Conservation (phyloP, 2,888 invertebrate species). For the Ramazzottius varieornatus region DNA sequence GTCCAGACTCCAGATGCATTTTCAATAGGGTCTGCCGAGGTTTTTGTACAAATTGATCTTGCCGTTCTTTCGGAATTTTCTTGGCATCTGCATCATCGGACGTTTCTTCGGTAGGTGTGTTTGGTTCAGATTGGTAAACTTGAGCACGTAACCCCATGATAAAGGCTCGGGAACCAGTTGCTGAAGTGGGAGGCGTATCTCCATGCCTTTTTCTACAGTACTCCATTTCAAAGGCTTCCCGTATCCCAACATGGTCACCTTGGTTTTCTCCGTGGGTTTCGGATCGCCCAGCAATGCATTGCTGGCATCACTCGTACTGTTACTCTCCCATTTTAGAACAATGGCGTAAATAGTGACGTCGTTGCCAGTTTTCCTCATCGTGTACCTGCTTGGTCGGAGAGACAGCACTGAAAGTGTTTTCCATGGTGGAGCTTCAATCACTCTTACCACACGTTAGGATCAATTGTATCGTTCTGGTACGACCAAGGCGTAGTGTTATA, state of each 20-base stretch:
- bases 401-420: too few species aligned
- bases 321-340: slow-evolving; percentile 19
- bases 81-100: slow-evolving; percentile 14
- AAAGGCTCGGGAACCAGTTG: background rate
- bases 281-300: slow-evolving; percentile 15
- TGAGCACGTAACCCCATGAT: background rate
- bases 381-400: too few species aligned
- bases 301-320: too few species aligned
- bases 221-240: background rate
- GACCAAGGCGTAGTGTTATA: slow-evolving; percentile 50
- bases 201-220: background rate
- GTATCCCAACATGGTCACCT: slow-evolving; percentile 16
- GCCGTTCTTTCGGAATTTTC: background rate
- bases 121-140: background rate
- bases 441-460: slow-evolving; percentile 17
- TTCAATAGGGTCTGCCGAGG: too few species aligned
- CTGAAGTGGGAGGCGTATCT: background rate
- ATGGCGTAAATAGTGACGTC: slow-evolving; percentile 20
- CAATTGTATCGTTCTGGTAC: slow-evolving; percentile 38
- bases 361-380: background rate
- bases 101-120: slow-evolving; percentile 16
- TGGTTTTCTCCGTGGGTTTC: slow-evolving; percentile 12
- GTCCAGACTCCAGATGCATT: too few species aligned
- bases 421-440: background rate
- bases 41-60: too few species aligned